Base-by-base conservation (phyloP, 2,113 vertebrate species). In the Malurus melanocephalus region DNA sequence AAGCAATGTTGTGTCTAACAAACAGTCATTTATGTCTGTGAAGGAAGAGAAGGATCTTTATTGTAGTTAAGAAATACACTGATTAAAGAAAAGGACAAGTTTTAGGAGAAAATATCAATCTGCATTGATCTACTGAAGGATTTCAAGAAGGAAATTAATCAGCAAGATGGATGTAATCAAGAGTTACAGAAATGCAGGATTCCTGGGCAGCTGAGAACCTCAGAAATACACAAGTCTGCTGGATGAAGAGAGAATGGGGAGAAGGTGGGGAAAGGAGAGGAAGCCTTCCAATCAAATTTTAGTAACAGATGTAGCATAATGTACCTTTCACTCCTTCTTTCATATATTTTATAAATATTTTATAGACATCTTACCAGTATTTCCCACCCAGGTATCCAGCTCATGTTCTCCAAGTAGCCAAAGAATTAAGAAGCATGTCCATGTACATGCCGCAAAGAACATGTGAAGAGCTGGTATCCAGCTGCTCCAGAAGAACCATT, bases 61-160 rank as follows among this genome's bases (percentile, higher is more conserved):
- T 28, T 60, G 40, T 6, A 90, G 76, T 80, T 86, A 88, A 80
- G 80, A 93, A 94, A 91, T 78, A 93, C 3, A 27, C 61, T 83
- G 86, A 93, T 88, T 88, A 91, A 78, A 67, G 48, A 91, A 80
- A 83, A 71, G 60, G 61, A 85, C 68, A 85, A 77, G 45, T 91
- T 92, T 69, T 7, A 61, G 46, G 55, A 92, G 79, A 91, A 94
- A 88, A 83, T 88, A 90, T 40, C 80, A 93, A 64, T 80, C 60
- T 83, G 40, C 40, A 94, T 86, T 93, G 77, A 94, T 91, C 48
- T 91, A 23, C 60, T 45, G 61, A 71, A 88, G 76, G 53, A 94
- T 78, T 91, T 93, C 72, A 80, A 90, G 76, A 83, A 40, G 45
- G 40, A 83, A 88, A 91, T 94, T 85, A 80, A 91, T 89, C 76